Conservation (phyloP, 92 coral and sea anemone species). For the Ricordea florida region DNA sequence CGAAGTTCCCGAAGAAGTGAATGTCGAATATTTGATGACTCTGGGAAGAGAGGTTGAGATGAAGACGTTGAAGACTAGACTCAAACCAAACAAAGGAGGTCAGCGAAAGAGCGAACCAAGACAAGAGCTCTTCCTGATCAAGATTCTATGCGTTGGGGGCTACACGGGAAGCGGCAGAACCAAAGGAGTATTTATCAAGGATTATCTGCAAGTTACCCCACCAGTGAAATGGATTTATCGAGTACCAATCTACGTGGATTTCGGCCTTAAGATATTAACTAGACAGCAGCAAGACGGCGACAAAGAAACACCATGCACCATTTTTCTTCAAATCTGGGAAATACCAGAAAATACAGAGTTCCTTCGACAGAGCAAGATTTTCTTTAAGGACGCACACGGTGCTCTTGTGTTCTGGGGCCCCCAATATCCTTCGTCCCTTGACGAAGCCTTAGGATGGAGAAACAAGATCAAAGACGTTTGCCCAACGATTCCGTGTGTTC, state of each 20-base stretch:
- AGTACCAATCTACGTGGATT: constrained; percentile 52
- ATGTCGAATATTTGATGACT: not conserved
- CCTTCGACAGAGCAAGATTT: not conserved
- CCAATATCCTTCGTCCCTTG: constrained; percentile 40
- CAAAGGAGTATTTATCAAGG: constrained; percentile 62
- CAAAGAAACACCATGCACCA: not conserved
- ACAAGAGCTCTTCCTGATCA: constrained; percentile 24
- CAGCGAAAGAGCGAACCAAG: not conserved
- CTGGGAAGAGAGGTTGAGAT: constrained; percentile 41
- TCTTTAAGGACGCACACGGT: constrained; percentile 45
- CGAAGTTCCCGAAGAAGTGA: constrained; percentile 47
- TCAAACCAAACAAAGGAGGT: constrained; percentile 1
- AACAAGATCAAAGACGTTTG: constrained; percentile 24
- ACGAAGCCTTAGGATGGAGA: constrained; percentile 62
- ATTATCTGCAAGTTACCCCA: constrained; percentile 58
- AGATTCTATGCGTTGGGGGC: constrained; percentile 73
- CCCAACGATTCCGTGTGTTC: constrained; percentile 54
- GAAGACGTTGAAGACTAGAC: constrained; percentile 36
- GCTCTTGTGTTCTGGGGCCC: constrained; percentile 83
- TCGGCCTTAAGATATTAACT: constrained; percentile 25
- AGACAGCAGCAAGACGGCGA: constrained; percentile 31
- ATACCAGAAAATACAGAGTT: constrained; percentile 63
- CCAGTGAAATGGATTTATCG: constrained; percentile 19
- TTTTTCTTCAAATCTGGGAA: constrained; percentile 69
- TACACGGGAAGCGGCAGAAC: constrained; percentile 60